Conservation (phyloP, 1,140 invertebrate species). For the Dinoponera quadriceps region DNA sequence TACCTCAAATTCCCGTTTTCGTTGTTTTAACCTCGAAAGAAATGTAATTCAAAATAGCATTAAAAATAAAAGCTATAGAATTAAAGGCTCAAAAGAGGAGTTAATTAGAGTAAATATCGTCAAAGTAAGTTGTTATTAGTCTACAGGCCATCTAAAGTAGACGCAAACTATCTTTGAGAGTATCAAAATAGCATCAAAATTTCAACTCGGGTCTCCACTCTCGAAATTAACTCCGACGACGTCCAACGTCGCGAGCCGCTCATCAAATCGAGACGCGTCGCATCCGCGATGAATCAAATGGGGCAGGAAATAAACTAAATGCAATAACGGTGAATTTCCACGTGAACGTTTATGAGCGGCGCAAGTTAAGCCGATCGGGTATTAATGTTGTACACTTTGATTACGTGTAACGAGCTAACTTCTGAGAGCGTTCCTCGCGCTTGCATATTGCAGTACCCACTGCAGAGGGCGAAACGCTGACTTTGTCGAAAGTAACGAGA, state of each 20-base stretch:
- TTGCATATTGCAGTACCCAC: constrained; percentile 86
- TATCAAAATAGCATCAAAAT: no score
- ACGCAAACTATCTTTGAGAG: no score
- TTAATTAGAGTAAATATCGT: no score
- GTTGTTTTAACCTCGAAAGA: no score
- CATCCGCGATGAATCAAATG: no score
- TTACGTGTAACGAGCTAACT: constrained; percentile 42
- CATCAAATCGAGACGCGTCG: background rate
- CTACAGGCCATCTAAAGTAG: no score
- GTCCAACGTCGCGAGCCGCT: background rate
- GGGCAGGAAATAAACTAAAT: constrained; percentile 10
- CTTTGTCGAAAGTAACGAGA: constrained; percentile 92
- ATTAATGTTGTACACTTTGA: constrained; percentile 49
- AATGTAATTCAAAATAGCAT: no score
- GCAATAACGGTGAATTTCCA: constrained; percentile 8
- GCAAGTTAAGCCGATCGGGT: constrained; percentile 24
- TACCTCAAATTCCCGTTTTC: no score
- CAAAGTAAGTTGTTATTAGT: no score
- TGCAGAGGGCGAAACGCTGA: constrained; percentile 91
- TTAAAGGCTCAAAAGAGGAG: no score
- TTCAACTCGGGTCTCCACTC: background rate
- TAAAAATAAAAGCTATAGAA: no score
- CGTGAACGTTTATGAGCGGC: constrained; percentile 9
- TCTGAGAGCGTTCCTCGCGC: constrained; percentile 24
- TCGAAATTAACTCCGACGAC: background rate